These are phyloP conservation scores for Oreortyx pictus DNA, from an alignment of 2,797 vertebrate genomes.

Conservation along the genomic window DNA sequence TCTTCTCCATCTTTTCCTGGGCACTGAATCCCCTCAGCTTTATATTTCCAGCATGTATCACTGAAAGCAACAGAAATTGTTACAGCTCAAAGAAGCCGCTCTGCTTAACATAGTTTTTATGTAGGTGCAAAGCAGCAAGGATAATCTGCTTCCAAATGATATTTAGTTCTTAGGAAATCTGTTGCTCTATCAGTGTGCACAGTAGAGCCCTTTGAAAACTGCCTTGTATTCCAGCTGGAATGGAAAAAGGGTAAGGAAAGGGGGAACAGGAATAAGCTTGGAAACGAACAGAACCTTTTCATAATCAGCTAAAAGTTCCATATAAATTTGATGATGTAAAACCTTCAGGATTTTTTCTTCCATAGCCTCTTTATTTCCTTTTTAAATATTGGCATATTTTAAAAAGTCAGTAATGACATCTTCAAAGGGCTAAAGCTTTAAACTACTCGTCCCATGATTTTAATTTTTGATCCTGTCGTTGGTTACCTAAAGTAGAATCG, in stretches of 20 bases:
- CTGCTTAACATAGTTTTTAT: background rate
- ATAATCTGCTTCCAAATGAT: background rate
- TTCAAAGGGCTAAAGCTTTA: background rate
- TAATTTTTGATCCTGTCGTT: background rate
- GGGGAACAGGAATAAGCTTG: background rate
- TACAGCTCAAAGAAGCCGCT: background rate
- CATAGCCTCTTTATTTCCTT: background rate
- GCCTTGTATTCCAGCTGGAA: background rate
- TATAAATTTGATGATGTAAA: background rate
- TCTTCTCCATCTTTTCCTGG: background rate
- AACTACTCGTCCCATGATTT: background rate
- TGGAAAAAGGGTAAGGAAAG: background rate
- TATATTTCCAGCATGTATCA: background rate
- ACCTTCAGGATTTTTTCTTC: background rate
- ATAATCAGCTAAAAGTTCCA: background rate
- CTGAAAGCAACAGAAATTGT: background rate
- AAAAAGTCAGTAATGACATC: background rate
- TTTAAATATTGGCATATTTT: background rate
- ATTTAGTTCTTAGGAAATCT: background rate
- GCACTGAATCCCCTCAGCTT: background rate
- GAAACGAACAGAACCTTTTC: background rate
- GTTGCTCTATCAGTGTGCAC: background rate
- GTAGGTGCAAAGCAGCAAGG: background rate
- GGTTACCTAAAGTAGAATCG: background rate
- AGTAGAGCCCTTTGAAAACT: background rate